Conservation (phyloP, 1,140 invertebrate species). For the Ooceraea biroi region DNA sequence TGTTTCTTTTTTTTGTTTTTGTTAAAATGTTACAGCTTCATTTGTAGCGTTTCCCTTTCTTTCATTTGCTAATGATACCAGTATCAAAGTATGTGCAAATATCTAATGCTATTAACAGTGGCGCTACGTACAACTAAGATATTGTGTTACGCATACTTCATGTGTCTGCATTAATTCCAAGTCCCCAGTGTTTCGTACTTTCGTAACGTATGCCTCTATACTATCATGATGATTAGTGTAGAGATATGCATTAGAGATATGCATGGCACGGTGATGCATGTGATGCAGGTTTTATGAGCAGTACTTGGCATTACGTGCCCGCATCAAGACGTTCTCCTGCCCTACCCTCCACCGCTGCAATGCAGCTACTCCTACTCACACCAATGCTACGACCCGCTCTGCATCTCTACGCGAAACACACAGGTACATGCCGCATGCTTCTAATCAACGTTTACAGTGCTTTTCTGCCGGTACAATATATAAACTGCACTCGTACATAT, state of each 20-base stretch:
- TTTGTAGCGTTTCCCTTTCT: not conserved
- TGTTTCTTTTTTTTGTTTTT: too few species aligned
- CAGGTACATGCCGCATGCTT: constrained; percentile 83
- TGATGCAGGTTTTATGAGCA: constrained; percentile 94
- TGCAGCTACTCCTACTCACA: constrained; percentile 86
- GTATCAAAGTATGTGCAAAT: too few species aligned
- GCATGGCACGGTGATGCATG: constrained; percentile 85
- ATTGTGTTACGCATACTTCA: constrained; percentile 34
- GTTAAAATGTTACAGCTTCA: too few species aligned
- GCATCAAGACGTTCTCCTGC: constrained; percentile 94
- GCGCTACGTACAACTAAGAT: constrained; percentile 35
- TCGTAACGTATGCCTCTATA: constrained; percentile 48
- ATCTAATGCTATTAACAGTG: constrained; percentile 55
- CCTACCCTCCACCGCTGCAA: constrained; percentile 89
- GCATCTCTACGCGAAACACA: constrained; percentile 87
- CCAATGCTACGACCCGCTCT: constrained; percentile 85
- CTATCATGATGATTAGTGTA: constrained; percentile 74
- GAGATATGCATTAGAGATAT: too few species aligned
- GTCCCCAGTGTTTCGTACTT: constrained; percentile 18
- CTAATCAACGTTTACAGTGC: constrained; percentile 68
- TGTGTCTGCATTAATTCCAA: constrained; percentile 37
- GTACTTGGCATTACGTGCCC: constrained; percentile 93
- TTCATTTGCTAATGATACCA: constrained; percentile 30
- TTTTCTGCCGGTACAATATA: constrained; percentile 53
- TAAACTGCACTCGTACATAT: constrained; percentile 12